Conservation (phyloP, 2,113 vertebrate species). For the Dasyornis broadbenti region DNA sequence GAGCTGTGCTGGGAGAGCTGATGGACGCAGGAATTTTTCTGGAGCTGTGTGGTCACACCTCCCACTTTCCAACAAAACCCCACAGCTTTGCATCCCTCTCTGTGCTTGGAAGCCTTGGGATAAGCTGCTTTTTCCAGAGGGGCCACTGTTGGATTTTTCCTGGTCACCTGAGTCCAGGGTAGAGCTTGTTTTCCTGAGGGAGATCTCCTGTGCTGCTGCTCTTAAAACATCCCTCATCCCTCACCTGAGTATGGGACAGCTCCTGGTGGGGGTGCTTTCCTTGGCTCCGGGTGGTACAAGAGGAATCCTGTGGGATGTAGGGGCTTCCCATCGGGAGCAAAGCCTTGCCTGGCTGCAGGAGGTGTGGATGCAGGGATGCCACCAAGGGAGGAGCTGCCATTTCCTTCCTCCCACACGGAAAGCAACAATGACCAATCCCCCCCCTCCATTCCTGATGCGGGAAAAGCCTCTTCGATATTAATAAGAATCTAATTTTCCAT, state of each 20-base stretch:
- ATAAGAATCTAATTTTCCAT: conserved; percentile 72
- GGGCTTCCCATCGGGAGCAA: not conserved
- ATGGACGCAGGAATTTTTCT: not conserved
- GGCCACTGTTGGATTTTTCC: rapidly evolving
- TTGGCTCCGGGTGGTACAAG: rapidly evolving
- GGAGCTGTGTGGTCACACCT: not conserved
- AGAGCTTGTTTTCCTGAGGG: not conserved
- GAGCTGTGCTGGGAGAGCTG: not conserved
- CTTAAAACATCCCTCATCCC: not conserved
- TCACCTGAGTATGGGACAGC: not conserved
- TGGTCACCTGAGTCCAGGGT: not conserved
- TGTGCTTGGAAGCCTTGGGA: not conserved
- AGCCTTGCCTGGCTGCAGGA: not conserved
- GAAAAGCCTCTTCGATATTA: conserved; percentile 66
- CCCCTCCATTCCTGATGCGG: not conserved
- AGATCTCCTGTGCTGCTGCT: not conserved
- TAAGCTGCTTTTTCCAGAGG: not conserved
- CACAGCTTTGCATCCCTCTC: not conserved
- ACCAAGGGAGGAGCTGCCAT: not conserved
- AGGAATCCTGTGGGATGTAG: not conserved
- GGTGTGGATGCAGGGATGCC: not conserved
- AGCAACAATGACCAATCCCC: conserved; percentile 5
- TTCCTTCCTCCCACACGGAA: rapidly evolving
- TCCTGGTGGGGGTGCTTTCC: not conserved
- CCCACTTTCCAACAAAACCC: not conserved